These are phyloP conservation scores for Aphidius colemani DNA, from an alignment of 2,888 invertebrate genomes.

Conservation along the genomic window DNA sequence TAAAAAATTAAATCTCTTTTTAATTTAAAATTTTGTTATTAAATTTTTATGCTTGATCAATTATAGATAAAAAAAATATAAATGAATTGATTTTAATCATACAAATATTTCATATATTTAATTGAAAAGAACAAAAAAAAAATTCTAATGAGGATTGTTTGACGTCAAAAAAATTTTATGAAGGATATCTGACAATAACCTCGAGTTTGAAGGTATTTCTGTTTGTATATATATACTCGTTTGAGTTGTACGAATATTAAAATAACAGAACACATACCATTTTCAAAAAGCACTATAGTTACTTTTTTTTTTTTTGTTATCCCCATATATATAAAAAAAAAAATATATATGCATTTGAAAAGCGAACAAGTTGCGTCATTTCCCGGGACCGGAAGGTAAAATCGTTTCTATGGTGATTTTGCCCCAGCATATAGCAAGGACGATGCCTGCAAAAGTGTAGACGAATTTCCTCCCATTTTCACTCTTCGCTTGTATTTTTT, in stretches of 20 bases:
- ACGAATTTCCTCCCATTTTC: neutral
- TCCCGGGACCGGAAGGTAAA: slow-evolving; percentile 11
- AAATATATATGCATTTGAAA: neutral
- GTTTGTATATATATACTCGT: too few species aligned
- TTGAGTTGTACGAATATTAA: neutral
- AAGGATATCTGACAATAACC: slow-evolving; percentile 13
- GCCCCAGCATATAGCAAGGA: neutral
- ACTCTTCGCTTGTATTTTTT: neutral
- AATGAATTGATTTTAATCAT: too few species aligned
- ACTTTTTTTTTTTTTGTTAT: neutral
- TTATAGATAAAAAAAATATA: too few species aligned
- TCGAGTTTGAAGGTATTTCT: neutral
- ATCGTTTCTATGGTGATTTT: slow-evolving; percentile 14
- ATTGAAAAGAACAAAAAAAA: neutral
- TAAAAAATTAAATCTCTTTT: too few species aligned
- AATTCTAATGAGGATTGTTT: slow-evolving; percentile 7
- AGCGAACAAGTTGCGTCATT: slow-evolving; percentile 11
- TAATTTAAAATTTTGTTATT: too few species aligned
- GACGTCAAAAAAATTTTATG: slow-evolving; percentile 9
- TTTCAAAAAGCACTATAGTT: too few species aligned
- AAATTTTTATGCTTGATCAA: too few species aligned
- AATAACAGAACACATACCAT: neutral
- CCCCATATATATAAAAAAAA: neutral
- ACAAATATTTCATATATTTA: too few species aligned
- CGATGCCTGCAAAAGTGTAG: neutral